phyloP scores from a whole-genome alignment of 1,140 invertebrate species.

The Polypedilum vanderplanki region DNA sequence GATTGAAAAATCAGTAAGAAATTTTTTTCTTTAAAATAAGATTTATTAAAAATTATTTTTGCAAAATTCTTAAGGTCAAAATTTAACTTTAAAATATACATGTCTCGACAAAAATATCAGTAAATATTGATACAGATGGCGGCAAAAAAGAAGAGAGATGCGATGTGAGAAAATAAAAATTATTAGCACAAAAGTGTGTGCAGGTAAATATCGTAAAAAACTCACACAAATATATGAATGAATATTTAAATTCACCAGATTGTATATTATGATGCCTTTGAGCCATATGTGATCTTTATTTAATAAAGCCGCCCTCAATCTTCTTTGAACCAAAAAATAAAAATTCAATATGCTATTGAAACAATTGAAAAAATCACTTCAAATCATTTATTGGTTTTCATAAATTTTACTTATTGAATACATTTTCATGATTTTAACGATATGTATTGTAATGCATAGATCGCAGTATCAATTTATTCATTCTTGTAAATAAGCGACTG shows the following conservation, averaged over 20 bases:
- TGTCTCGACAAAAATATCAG: background rate
- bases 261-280: background rate
- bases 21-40: too few relatives aligned
- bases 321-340: background rate
- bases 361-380: background rate
- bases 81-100: background rate
- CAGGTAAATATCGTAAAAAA: slow-evolving; percentile 12
- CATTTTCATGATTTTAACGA: too few relatives aligned
- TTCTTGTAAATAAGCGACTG: too few relatives aligned
- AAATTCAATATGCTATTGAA: background rate
- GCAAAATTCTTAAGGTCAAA: background rate
- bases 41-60: background rate
- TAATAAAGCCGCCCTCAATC: background rate
- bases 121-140: background rate
- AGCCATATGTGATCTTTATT: background rate
- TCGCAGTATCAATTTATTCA: too few relatives aligned
- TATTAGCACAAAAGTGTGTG: background rate
- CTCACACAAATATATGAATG: background rate
- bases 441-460: too few relatives aligned
- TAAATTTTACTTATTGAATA: too few relatives aligned
- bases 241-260: background rate
- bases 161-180: background rate
- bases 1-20: background rate
- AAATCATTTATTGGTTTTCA: background rate
- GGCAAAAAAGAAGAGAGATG: background rate